These are phyloP conservation scores for Orientallactaga bullata DNA, from an alignment of 2,113 vertebrate genomes.

Conservation along the genomic window DNA sequence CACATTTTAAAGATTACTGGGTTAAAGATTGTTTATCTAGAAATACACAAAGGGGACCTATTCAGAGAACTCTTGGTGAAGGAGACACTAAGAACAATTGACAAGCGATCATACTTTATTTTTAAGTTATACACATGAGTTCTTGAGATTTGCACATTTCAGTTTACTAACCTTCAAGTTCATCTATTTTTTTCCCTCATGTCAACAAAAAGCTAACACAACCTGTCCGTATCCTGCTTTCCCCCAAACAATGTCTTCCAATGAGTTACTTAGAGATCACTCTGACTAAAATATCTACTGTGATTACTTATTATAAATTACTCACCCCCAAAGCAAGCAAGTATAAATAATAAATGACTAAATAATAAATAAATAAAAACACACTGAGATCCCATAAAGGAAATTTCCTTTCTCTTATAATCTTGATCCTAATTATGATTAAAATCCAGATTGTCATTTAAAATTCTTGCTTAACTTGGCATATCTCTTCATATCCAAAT, in stretches of 20 bases:
- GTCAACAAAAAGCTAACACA: not conserved
- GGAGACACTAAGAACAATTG: fast-evolving
- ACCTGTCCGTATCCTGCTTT: not conserved
- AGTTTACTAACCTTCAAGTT: not conserved
- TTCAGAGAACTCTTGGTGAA: not conserved
- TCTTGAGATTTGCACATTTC: not conserved
- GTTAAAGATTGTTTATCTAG: not conserved
- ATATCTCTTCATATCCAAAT: not conserved
- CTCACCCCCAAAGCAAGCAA: not conserved
- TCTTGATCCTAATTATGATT: not conserved
- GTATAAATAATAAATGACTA: not conserved
- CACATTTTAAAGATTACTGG: too few relatives aligned
- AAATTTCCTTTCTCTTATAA: not conserved
- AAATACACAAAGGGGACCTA: not conserved
- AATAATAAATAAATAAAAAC: not conserved
- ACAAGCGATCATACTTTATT: not conserved
- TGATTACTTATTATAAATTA: not conserved
- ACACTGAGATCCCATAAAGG: not conserved
- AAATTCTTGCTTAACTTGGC: not conserved
- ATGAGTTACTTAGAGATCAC: not conserved
- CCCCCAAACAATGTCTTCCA: not conserved
- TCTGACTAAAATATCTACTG: not conserved
- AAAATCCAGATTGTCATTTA: too few relatives aligned
- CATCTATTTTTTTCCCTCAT: not conserved
- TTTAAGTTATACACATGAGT: not conserved